Percentiles rank a stretch among this genome's conserved stretches.
Conservation (phyloP, 2,888 invertebrate species). For the Julus scanicus region DNA sequence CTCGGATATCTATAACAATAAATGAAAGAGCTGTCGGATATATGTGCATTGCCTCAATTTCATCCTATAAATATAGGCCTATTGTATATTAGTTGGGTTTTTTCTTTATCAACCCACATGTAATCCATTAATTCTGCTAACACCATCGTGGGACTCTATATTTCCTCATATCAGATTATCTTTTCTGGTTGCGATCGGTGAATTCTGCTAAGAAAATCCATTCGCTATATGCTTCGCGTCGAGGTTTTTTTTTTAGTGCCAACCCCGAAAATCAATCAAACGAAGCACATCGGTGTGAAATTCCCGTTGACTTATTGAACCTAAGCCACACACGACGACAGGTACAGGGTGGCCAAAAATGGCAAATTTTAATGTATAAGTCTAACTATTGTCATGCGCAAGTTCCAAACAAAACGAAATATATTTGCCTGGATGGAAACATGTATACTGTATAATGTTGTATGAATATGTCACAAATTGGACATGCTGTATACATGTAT, state of each 20-base stretch:
- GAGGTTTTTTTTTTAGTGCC: neutral
- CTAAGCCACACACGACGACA: neutral
- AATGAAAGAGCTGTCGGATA: conserved; percentile 31
- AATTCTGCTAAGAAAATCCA: neutral
- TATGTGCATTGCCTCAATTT: conserved; percentile 29
- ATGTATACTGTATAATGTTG: no score
- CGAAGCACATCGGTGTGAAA: conserved; percentile 39
- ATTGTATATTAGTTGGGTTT: conserved; percentile 22
- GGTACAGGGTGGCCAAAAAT: neutral
- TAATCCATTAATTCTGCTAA: conserved; percentile 35
- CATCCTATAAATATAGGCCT: conserved; percentile 30
- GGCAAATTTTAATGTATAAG: no score
- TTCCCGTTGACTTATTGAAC: conserved; percentile 36
- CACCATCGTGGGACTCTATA: conserved; percentile 26
- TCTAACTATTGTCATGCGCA: no score
- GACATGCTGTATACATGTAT: no score
- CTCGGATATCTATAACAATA: conserved; percentile 20
- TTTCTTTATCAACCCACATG: conserved; percentile 24
- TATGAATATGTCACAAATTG: no score
- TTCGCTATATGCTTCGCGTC: conserved; percentile 29
- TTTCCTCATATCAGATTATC: conserved; percentile 35
- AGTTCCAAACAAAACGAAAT: no score
- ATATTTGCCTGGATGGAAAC: no score
- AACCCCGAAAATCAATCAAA: conserved; percentile 25
- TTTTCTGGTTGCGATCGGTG: conserved; percentile 42